phyloP scores from a whole-genome alignment of 2,113 vertebrate genomes.

The Corydoras sp. region DNA sequence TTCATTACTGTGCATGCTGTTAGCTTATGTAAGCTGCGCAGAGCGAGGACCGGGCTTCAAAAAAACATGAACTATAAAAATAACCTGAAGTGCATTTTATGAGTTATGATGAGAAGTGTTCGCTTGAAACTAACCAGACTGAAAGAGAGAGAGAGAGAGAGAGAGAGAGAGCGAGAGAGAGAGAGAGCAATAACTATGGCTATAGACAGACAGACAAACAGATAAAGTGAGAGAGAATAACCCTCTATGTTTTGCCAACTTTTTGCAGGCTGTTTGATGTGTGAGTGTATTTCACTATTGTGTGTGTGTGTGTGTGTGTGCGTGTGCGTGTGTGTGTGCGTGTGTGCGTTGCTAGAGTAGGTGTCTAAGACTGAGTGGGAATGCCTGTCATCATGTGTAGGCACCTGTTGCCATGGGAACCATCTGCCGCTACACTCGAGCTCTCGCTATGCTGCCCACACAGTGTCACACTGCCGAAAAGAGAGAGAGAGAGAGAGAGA shows the following conservation, averaged over 20 bases:
- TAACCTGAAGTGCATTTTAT: slow-evolving; percentile 36
- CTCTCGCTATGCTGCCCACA: slow-evolving; percentile 64
- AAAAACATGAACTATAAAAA: slow-evolving; percentile 37
- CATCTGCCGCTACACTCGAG: slow-evolving; percentile 70
- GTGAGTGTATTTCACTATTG: slow-evolving; percentile 36
- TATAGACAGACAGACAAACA: slow-evolving; percentile 8
- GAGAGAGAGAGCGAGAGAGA: slow-evolving; percentile 31
- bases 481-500: slow-evolving; percentile 15
- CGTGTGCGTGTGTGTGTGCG: slow-evolving; percentile 24
- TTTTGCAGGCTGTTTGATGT: slow-evolving; percentile 20
- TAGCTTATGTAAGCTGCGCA: slow-evolving; percentile 27
- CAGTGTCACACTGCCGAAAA: slow-evolving; percentile 54
- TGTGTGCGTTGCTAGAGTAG: slow-evolving; percentile 47
- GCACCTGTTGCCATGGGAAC: slow-evolving; percentile 67
- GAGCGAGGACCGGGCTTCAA: slow-evolving; percentile 37
- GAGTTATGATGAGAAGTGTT: slow-evolving; percentile 37
- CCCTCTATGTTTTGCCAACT: slow-evolving; percentile 35
- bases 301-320: slow-evolving; percentile 25
- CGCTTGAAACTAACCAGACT: slow-evolving; percentile 31
- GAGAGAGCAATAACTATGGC: slow-evolving; percentile 30
- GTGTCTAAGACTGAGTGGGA: slow-evolving; percentile 71
- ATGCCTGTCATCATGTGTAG: slow-evolving; percentile 73
- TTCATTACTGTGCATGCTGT: slow-evolving; percentile 24
- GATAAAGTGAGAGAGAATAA: slow-evolving; percentile 37
- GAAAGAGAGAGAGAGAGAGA: slow-evolving; percentile 26